A percentile compares a stretch with the other conserved stretches of the same genome.
phyloP scores from a whole-genome alignment of 2,888 invertebrate genomes.

The Tachystola acroxantha region DNA sequence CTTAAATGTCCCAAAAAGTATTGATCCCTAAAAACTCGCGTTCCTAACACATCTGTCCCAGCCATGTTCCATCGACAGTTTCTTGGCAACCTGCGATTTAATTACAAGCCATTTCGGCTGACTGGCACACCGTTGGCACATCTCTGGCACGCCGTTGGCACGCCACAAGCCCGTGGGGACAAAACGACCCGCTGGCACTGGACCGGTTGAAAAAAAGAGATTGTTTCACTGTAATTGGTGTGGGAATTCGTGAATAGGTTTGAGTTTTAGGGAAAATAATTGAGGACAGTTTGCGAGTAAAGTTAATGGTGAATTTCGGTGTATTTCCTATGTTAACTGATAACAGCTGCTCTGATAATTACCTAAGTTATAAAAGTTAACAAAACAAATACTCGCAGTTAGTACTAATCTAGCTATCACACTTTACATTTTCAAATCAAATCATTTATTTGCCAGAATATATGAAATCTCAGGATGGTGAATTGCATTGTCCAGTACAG shows the following conservation, averaged over 20 bases:
- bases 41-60: conserved; percentile 10
- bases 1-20: not conserved
- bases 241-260: conserved; percentile 4
- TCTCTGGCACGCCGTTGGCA: conserved; percentile 4
- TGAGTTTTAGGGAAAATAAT: not conserved
- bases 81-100: conserved; percentile 23
- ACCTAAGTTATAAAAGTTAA: too few relatives aligned
- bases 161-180: conserved; percentile 2
- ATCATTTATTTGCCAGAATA: too few relatives aligned
- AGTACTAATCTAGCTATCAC: too few relatives aligned
- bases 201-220: conserved; percentile 3
- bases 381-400: too few relatives aligned
- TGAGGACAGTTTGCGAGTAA: not conserved
- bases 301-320: too few relatives aligned
- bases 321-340: too few relatives aligned
- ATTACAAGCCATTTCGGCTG: conserved; percentile 10
- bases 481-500: too few relatives aligned
- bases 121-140: too few relatives aligned
- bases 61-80: conserved; percentile 18
- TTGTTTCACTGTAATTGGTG: conserved; percentile 10
- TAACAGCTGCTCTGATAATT: too few relatives aligned
- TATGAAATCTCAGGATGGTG: too few relatives aligned
- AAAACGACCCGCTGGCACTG: not conserved
- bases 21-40: not conserved
- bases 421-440: too few relatives aligned